Evolutionary conservation across 2,888 invertebrate genomes (phyloP), one percentile per base, ranked within the genome.

Genomic region (Lasioglossum marginatum): DNA sequence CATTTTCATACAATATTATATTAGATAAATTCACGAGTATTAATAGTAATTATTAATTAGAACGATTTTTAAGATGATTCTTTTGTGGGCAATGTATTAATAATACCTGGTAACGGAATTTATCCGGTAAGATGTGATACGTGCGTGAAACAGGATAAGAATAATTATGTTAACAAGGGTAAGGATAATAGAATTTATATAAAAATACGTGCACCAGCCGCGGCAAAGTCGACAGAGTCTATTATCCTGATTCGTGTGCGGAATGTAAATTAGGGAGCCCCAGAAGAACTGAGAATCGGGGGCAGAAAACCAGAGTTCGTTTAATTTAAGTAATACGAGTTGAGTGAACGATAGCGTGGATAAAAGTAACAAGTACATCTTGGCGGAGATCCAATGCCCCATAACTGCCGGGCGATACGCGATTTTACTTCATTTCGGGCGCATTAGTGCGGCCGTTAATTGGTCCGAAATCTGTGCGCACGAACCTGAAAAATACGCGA

Each of bases 291-390:
- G 19, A 2, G 37, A 43, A 40, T 34, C 1, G 23, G 31, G 37
- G 72, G 34, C 19, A 43, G 70, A 60, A 77, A 52, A 74, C 45
- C 73, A 63, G 34, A 63, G 81, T 87, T 88, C 82, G 78, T 82
- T 79, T 81, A 85, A 85, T 79, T 86, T 86, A 87, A 85, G 90
- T 90, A 90, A 90, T 88, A 86, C 90, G 87, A 87, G 88, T 85
- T 76, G 85, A 80, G 90, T 77, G 83, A 85, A 85, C 81, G 87
- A 85, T 81, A 82, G 73, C 60, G 77, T 60, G 77, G 87, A 87
- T 81, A 85, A 88, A 83, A 88, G 82, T 83, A 87, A 81, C 85
- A 84, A 84, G 82, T 85, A 81, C 78, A 77, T 48, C 37, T 79
- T 90, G 90, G 90, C 90, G 75, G 60, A n/a, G 82, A 60, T 88